Conservation (phyloP, 2,797 vertebrate genomes). For the Hylomyscus alleni region DNA sequence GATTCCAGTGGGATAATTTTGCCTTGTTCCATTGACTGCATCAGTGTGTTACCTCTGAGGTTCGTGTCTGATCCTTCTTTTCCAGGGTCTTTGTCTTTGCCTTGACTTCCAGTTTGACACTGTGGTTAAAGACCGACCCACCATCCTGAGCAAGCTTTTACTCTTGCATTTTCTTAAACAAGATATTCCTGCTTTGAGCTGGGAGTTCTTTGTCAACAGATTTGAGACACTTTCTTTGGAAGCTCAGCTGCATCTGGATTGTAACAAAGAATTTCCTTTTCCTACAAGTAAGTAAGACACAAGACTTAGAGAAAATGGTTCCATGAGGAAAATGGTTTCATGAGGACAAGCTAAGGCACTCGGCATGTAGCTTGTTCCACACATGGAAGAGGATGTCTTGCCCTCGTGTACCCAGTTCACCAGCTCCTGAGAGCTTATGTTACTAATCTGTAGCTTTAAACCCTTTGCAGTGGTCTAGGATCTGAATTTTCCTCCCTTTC, state of each 20-base stretch:
- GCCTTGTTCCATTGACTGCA: not conserved
- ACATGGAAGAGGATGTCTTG: not conserved
- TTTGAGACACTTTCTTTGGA: slow-evolving; percentile 99
- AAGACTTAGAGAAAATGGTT: slow-evolving; percentile 49
- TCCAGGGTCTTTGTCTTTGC: slow-evolving; percentile 96
- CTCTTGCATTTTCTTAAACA: slow-evolving; percentile 97
- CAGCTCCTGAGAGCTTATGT: not conserved
- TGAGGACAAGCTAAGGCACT: not conserved
- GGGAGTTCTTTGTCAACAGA: slow-evolving; percentile 99
- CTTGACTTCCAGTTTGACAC: slow-evolving; percentile 99
- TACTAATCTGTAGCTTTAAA: not conserved
- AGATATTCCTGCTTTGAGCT: slow-evolving; percentile 98
- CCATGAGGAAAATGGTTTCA: no score
- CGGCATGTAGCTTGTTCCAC: not conserved
- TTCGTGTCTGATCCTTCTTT: slow-evolving; percentile 50
- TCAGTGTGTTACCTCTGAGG: not conserved
- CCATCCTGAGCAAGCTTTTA: slow-evolving; percentile 98
- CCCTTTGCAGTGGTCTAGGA: not conserved
- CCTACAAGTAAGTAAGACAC: slow-evolving; percentile 94
- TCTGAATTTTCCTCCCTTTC: slow-evolving; percentile 29
- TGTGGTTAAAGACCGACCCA: slow-evolving; percentile 97
- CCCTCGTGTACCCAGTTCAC: not conserved
- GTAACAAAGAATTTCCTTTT: slow-evolving; percentile 99
- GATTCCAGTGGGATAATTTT: not conserved
- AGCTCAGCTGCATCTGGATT: slow-evolving; percentile 98